Evolutionary conservation across 2,888 invertebrate species (phyloP).

Genomic region (Notodonta dromedarius): DNA sequence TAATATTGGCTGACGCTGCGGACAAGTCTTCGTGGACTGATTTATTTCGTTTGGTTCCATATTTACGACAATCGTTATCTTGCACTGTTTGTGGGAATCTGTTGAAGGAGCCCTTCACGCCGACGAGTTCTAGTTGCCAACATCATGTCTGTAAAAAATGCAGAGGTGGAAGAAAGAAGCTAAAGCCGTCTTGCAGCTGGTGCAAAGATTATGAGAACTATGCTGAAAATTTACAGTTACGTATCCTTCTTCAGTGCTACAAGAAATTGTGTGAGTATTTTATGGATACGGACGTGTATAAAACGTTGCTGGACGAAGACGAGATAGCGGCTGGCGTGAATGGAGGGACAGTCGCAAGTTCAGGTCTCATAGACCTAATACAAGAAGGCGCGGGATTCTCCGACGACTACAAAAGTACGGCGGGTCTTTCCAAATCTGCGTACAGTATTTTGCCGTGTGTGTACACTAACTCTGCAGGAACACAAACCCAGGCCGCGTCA

Average conservation of each 20-base stretch:
- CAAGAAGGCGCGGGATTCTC: slow-evolving; percentile 91
- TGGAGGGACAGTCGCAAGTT: slow-evolving; percentile 79
- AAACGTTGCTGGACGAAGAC: slow-evolving; percentile 82
- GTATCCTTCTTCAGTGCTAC: slow-evolving; percentile 93
- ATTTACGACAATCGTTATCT: slow-evolving; percentile 93
- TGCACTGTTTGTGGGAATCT: slow-evolving; percentile 95
- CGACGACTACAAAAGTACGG: slow-evolving; percentile 89
- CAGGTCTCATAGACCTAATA: slow-evolving; percentile 89
- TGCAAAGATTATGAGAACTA: slow-evolving; percentile 94
- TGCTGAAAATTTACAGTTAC: slow-evolving; percentile 91
- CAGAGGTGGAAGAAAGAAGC: slow-evolving; percentile 92
- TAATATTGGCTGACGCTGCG: slow-evolving; percentile 89
- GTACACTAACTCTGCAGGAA: slow-evolving; percentile 86
- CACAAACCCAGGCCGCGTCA: slow-evolving; percentile 71
- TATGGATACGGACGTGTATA: slow-evolving; percentile 89
- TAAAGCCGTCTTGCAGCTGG: slow-evolving; percentile 93
- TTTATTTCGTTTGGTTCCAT: slow-evolving; percentile 92
- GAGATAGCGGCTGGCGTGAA: slow-evolving; percentile 79
- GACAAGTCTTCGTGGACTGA: slow-evolving; percentile 91
- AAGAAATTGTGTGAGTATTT: slow-evolving; percentile 94
- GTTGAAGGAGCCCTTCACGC: slow-evolving; percentile 91
- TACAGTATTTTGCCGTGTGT: slow-evolving; percentile 90
- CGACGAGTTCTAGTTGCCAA: slow-evolving; percentile 91
- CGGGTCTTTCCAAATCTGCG: slow-evolving; percentile 89
- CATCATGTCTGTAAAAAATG: slow-evolving; percentile 95